phyloP scores from a whole-genome alignment of 2,888 invertebrate species.

The Lamproptera curius region DNA sequence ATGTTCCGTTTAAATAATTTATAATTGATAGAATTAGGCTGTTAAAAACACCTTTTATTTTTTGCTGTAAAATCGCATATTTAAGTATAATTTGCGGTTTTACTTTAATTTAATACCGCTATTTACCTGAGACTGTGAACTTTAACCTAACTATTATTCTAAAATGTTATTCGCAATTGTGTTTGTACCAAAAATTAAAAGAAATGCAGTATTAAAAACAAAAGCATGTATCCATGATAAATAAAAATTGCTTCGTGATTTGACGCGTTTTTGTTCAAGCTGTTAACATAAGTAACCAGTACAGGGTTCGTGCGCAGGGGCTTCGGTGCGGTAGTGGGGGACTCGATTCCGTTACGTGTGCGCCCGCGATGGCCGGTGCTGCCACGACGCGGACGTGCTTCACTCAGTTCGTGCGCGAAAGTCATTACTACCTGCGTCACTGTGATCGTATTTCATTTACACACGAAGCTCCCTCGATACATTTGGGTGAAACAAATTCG shows the following conservation, averaged over 20 bases:
- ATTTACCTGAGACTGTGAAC: no score
- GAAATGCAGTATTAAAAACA: no score
- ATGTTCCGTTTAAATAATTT: no score
- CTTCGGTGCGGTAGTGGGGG: conserved; percentile 44
- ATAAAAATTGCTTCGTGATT: conserved; percentile 10
- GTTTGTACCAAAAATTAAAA: no score
- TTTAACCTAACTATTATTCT: no score
- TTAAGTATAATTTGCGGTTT: no score
- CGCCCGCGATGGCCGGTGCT: conserved; percentile 50
- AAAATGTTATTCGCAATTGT: no score
- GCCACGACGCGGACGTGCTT: conserved; percentile 76
- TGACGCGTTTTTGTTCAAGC: conserved; percentile 13
- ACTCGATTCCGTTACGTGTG: conserved; percentile 63
- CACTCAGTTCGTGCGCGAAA: conserved; percentile 78
- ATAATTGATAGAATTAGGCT: no score
- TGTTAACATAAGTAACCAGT: conserved; percentile 17
- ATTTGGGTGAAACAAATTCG: conserved; percentile 48
- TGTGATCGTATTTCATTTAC: conserved; percentile 60
- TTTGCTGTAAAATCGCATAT: no score
- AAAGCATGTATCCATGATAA: conserved; percentile 7
- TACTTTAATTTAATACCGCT: no score
- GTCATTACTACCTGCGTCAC: conserved; percentile 74
- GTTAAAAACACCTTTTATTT: no score
- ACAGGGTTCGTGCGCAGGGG: conserved; percentile 41
- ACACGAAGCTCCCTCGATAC: conserved; percentile 53